A percentile compares a stretch with the other conserved stretches of the same genome.
Conservation (phyloP, 2,797 vertebrate species). For the Siniperca obscura region DNA sequence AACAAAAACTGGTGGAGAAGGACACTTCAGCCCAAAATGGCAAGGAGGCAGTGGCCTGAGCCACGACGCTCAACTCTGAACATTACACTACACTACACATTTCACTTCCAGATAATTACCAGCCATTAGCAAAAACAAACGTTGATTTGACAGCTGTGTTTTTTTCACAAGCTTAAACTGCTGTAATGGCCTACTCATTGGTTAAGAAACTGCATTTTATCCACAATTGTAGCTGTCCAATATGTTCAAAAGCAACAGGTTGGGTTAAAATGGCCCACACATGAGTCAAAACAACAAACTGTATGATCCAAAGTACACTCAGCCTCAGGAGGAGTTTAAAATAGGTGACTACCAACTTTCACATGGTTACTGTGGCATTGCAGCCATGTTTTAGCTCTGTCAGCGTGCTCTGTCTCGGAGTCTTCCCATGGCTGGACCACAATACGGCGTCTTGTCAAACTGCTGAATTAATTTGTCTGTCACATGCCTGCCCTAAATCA, state of each 20-base stretch:
- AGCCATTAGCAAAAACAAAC: constrained; percentile 11
- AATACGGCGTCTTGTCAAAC: constrained; percentile 46
- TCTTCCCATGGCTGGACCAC: constrained; percentile 30
- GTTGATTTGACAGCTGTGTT: constrained; percentile 1
- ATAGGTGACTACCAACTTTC: not conserved
- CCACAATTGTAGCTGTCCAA: not conserved
- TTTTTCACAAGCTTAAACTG: constrained; percentile 2
- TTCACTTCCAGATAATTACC: constrained; percentile 29
- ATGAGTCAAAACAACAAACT: constrained; percentile 32
- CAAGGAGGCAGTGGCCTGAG: not conserved
- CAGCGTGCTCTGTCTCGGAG: constrained; percentile 9
- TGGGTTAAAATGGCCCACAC: constrained; percentile 14
- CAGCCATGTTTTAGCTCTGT: constrained; percentile 6
- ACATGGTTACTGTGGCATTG: not conserved
- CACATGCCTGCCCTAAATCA: constrained; percentile 10
- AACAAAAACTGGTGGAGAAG: not conserved
- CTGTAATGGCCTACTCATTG: constrained; percentile 7
- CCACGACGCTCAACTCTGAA: not conserved
- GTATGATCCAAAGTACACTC: constrained; percentile 14
- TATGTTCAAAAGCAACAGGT: not conserved
- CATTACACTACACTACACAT: constrained; percentile 8
- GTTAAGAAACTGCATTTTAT: constrained; percentile 21
- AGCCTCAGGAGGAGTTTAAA: constrained; percentile 3
- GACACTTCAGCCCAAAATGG: constrained; percentile 8
- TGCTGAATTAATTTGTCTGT: constrained; percentile 61